Evolutionary conservation across 2,888 invertebrate genomes (phyloP), one percentile per base, ranked within the genome.

Genomic region (Drosophila multiciliata): DNA sequence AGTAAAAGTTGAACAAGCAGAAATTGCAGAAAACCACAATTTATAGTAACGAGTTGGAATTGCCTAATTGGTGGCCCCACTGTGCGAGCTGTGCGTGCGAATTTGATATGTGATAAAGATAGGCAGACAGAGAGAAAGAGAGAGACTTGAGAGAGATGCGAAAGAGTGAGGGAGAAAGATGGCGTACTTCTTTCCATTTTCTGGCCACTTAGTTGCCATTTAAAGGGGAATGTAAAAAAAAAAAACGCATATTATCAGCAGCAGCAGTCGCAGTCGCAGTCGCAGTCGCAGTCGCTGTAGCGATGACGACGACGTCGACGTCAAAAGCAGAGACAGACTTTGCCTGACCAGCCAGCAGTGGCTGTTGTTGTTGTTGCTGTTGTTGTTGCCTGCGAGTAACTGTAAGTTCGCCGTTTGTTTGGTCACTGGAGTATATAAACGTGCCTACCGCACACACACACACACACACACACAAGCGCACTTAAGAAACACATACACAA

Each of bases 351-450:
- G 45, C 73, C 45, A 26, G 45, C 84, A 83, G 53, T 55, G 55
- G 58, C 36, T 50, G 52, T 45, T 72, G 74, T 52, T 60, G 55
- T 11, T 65, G 64, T 20, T 61, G 64, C 26, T 66, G 70, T 66
- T 75, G 75, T 4, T 64, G 65, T 42, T 33, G 78, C 58, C 73
- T 78, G 73, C 63, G 73, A 64, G 76, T 76, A 71, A 76, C 76
- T 78, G 63, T 54, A 64, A 68, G 73, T 71, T 57, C 68, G 62
- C 54, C 73, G 76, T 81, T 81, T 79, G 81, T 70, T 76, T 81
- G 77, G 69, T 79, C 78, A 82, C 60, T 81, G 79, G 81, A 80
- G 87, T 84, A 82, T 79, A 85, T 84, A 85, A 84, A 79, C 79
- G 84, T 75, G 85, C 78, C 75, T 68, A 70, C 77, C 77, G 66